phyloP scores from a whole-genome alignment of 2,113 vertebrate genomes.

The Zapus hudsonius region DNA sequence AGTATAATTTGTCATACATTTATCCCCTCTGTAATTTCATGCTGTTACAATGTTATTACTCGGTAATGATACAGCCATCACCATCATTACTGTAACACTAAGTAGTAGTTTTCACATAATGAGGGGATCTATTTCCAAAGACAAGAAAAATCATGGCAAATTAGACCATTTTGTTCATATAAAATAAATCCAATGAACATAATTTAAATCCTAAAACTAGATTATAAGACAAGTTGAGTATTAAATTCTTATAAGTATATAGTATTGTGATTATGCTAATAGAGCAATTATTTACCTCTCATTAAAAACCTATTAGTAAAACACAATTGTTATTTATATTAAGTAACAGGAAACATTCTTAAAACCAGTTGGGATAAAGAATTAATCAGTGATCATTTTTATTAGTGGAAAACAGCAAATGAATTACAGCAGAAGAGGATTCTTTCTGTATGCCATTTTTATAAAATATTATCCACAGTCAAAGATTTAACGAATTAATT shows the following conservation, averaged over 20 bases:
- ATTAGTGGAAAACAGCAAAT: constrained; percentile 61
- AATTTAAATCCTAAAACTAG: constrained; percentile 46
- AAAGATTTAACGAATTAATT: constrained; percentile 1
- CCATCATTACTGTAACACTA: constrained; percentile 61
- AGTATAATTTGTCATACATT: constrained; percentile 38
- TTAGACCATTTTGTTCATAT: constrained; percentile 41
- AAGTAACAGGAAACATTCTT: constrained; percentile 71
- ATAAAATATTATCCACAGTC: neutral
- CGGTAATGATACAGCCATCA: constrained; percentile 69
- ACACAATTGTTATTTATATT: constrained; percentile 76
- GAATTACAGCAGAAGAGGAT: constrained; percentile 45
- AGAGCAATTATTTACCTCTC: constrained; percentile 80
- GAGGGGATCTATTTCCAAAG: constrained; percentile 52
- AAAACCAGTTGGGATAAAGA: constrained; percentile 72
- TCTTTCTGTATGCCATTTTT: constrained; percentile 22
- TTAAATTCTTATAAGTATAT: constrained; percentile 67
- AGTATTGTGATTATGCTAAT: constrained; percentile 77
- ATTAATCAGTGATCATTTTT: constrained; percentile 76
- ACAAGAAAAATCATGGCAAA: constrained; percentile 29
- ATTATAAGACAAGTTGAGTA: constrained; percentile 50
- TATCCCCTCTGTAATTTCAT: constrained; percentile 65
- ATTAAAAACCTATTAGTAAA: constrained; percentile 84
- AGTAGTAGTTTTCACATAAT: constrained; percentile 65
- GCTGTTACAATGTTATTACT: constrained; percentile 74
- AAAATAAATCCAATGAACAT: constrained; percentile 42